phyloP scores from a whole-genome alignment of 2,113 vertebrate genomes.

The Hippotragus niger region DNA sequence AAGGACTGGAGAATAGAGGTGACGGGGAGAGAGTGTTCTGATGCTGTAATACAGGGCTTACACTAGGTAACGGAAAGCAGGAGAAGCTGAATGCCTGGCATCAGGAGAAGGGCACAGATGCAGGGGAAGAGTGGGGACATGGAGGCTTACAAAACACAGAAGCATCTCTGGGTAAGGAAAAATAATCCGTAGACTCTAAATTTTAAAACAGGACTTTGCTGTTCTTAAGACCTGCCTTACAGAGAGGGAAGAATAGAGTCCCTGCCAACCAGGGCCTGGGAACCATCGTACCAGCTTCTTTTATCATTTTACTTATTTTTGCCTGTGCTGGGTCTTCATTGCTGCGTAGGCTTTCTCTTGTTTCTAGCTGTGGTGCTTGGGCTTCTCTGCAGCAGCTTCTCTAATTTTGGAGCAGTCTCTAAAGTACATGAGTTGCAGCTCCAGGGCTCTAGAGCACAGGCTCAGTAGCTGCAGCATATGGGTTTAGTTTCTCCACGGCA shows the following conservation, averaged over 20 bases:
- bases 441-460: neutral
- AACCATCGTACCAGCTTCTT: neutral
- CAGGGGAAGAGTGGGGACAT: neutral
- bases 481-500: neutral
- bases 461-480: neutral
- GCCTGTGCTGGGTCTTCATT: neutral
- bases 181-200: neutral
- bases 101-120: neutral
- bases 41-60: no score
- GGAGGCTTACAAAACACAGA: neutral
- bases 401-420: neutral
- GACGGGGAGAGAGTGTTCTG: neutral
- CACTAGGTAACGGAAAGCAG: neutral
- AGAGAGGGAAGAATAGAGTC: neutral
- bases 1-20: neutral
- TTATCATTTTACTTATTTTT: neutral
- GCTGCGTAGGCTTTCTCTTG: neutral
- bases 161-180: neutral
- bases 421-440: neutral
- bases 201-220: neutral
- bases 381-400: neutral
- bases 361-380: neutral
- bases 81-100: neutral
- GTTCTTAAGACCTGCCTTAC: neutral
- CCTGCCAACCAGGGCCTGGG: neutral